phyloP scores from a whole-genome alignment of 2,888 invertebrate species.

The Ormyrus nitidulus region DNA sequence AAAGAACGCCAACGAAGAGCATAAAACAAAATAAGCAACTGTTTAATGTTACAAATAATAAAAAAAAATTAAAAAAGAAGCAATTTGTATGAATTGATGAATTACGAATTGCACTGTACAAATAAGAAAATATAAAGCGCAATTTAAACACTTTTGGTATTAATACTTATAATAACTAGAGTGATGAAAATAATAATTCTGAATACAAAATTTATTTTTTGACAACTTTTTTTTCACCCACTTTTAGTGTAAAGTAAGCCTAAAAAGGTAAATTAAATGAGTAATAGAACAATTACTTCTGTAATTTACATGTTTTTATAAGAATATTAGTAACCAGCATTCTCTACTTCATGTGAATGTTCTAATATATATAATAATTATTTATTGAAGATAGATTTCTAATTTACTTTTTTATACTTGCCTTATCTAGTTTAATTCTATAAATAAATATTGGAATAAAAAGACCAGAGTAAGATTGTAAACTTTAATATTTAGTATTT shows the following conservation, averaged over 20 bases:
- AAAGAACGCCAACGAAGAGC: slow-evolving; percentile 73
- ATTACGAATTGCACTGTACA: slow-evolving; percentile 62
- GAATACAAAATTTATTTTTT: background rate
- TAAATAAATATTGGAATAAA: too few relatives aligned
- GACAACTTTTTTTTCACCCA: background rate
- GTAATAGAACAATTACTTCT: slow-evolving; percentile 55
- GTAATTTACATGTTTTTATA: slow-evolving; percentile 74
- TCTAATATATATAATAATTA: too few relatives aligned
- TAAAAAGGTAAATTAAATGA: slow-evolving; percentile 52
- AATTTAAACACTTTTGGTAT: slow-evolving; percentile 15
- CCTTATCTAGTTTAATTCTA: too few relatives aligned
- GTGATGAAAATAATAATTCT: background rate
- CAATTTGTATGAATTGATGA: slow-evolving; percentile 26
- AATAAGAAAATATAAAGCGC: slow-evolving; percentile 39
- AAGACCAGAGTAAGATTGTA: too few relatives aligned
- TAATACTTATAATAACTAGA: slow-evolving; percentile 16
- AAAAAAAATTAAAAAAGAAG: slow-evolving; percentile 20
- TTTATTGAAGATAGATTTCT: too few relatives aligned
- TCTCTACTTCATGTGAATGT: too few relatives aligned
- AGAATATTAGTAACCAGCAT: slow-evolving; percentile 18
- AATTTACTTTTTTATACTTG: too few relatives aligned
- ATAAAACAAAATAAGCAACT: slow-evolving; percentile 59
- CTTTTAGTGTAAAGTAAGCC: slow-evolving; percentile 22
- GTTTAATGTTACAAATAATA: slow-evolving; percentile 48
- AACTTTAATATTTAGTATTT: too few relatives aligned